Evolutionary conservation across 2,888 invertebrate genomes (phyloP).

Genomic region (Caenorhabditis sinica): DNA sequence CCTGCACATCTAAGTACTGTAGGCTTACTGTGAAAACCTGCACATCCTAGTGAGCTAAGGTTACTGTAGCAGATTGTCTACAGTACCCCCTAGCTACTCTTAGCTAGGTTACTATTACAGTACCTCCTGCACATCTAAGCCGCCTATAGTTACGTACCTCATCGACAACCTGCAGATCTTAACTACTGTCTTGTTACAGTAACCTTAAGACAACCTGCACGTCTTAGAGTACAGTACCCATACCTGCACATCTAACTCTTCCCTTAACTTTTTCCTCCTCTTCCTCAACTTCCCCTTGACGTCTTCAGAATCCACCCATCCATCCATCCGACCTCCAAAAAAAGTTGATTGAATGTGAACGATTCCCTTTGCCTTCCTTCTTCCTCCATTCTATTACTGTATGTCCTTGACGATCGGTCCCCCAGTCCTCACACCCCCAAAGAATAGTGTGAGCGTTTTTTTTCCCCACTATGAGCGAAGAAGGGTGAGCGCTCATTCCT

Average conservation of each 20-base stretch:
- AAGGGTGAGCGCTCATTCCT: constrained; percentile 13
- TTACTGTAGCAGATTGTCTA: background rate
- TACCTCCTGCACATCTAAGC: constrained; percentile 2
- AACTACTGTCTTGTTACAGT: background rate
- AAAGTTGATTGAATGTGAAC: constrained; percentile 45
- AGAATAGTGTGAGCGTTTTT: background rate
- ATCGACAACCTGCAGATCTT: background rate
- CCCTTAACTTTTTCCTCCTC: too few relatives aligned
- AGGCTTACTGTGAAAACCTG: background rate
- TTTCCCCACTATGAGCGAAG: background rate
- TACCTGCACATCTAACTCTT: constrained; percentile 4
- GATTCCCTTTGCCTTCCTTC: background rate
- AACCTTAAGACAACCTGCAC: background rate
- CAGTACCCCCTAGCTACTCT: background rate
- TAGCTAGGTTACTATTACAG: background rate
- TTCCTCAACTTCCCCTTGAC: too few relatives aligned
- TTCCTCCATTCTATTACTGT: constrained; percentile 39
- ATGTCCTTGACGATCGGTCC: constrained; percentile 32
- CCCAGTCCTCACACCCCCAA: background rate
- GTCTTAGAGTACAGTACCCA: background rate
- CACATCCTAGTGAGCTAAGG: background rate
- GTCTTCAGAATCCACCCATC: background rate
- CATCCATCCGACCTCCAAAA: background rate
- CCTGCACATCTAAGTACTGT: background rate
- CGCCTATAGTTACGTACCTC: background rate